phyloP scores from a whole-genome alignment of 2,888 invertebrate species.

The Calameuta pallipes region DNA sequence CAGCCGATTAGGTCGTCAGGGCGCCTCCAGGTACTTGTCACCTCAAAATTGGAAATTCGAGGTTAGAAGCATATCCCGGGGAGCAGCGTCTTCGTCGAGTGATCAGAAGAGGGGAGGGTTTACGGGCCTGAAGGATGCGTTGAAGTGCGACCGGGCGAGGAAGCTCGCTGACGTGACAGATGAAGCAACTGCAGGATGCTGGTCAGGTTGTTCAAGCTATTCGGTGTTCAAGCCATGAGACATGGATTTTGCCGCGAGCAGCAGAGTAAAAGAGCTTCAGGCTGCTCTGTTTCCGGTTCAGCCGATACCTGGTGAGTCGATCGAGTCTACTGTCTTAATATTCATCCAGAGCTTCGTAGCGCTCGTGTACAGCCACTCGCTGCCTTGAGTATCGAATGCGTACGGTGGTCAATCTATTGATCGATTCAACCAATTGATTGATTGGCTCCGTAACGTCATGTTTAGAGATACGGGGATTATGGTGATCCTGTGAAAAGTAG shows the following conservation, averaged over 20 bases:
- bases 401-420: background rate
- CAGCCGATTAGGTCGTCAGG: background rate
- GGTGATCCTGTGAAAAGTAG: background rate
- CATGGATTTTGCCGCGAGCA: slow-evolving; percentile 42
- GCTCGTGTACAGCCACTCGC: background rate
- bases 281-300: slow-evolving; percentile 74
- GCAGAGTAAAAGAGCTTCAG: slow-evolving; percentile 75
- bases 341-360: background rate
- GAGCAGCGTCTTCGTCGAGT: background rate
- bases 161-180: slow-evolving; percentile 27
- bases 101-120: background rate
- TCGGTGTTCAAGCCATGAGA: slow-evolving; percentile 34
- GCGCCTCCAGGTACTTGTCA: background rate
- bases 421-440: background rate
- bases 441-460: background rate
- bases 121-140: background rate
- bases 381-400: background rate
- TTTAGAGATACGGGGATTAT: background rate
- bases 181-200: slow-evolving; percentile 32
- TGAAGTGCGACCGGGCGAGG: background rate
- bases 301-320: slow-evolving; percentile 54
- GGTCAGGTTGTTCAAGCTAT: slow-evolving; percentile 31
- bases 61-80: background rate
- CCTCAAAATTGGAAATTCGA: background rate
- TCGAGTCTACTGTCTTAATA: background rate